Base-by-base conservation (phyloP, 2,113 vertebrate genomes). In the Sterrhoptilus dennistouni region DNA sequence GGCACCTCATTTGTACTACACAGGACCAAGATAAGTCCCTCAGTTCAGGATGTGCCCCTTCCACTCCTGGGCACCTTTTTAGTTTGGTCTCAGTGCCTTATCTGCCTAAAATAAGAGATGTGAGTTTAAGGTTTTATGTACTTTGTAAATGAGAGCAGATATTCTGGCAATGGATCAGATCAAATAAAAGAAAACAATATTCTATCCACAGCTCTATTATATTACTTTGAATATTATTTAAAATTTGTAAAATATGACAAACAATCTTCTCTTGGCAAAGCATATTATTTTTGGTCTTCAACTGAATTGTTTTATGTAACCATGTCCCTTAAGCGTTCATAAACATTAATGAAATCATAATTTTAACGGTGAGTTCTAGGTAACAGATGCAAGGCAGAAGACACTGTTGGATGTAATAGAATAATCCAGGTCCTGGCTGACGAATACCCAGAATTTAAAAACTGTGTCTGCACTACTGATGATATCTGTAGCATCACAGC, bases 401-500 rank as follows among this genome's bases (percentile, higher is more conserved):
- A 98, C 59, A 75, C 94, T 63, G 81, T 93, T 72, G 89, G 38
- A 54, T 99, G 98, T 97, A 98, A 98, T 70, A 84, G 96, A 96
- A 98, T 97, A 66, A 97, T 99, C 88, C 97, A 97, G 69, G 93
- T 90, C 40, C 94, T 98, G 71, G 77, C 98, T 90, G 95, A 98
- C 3, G 84, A 84, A 53, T 98, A 98, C 69, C 97, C 98, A 31
- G 97, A 97, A 23, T 97, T 98, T 96, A 97, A 65, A 95, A 97
- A 92, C 27, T 99, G 99, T 95, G 81, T 98, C 95, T 99, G 99
- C 76, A 87, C 90, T 80, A 96, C 97, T 79, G 96, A 98, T 9
- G 47, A 97, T 77, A 93, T 96, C 14, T 99, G 99, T 87, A 97
- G 81, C 71, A 83, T 97, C 87, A 96, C 96, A 29, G 97, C 96